Conservation (phyloP, 2,797 vertebrate species). For the Malacoraja senta region DNA sequence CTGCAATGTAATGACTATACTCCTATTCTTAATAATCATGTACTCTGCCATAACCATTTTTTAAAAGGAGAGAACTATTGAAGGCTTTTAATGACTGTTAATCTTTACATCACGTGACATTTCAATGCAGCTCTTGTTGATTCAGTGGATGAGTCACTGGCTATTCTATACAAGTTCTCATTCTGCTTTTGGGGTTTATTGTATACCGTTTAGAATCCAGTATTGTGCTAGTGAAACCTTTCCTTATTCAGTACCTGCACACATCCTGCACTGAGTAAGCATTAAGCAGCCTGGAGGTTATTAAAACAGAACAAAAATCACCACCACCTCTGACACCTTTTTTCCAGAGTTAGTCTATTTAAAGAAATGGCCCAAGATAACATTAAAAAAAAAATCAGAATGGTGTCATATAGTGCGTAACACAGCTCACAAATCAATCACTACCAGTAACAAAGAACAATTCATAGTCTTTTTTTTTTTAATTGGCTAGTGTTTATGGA, state of each 20-base stretch:
- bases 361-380: not conserved
- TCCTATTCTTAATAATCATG: no score
- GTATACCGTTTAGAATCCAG: not conserved
- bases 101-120: not conserved
- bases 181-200: not conserved
- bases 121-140: not conserved
- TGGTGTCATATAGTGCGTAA: not conserved
- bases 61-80: no score
- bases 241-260: not conserved
- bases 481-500: not conserved
- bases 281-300: not conserved
- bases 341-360: slow-evolving; percentile 23
- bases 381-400: no score
- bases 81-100: not conserved
- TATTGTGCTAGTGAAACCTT: not conserved
- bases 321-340: not conserved
- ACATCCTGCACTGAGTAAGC: not conserved
- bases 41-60: no score
- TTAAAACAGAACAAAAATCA: not conserved
- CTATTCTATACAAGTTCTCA: not conserved
- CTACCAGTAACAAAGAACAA: slow-evolving; percentile 4
- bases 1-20: no score
- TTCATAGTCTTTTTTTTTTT: not conserved
- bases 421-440: not conserved
- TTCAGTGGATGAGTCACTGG: not conserved